A percentile compares a stretch with the other conserved stretches of the same genome.
phyloP scores from a whole-genome alignment of 2,797 vertebrate species.

The Neomorphus geoffroyi region DNA sequence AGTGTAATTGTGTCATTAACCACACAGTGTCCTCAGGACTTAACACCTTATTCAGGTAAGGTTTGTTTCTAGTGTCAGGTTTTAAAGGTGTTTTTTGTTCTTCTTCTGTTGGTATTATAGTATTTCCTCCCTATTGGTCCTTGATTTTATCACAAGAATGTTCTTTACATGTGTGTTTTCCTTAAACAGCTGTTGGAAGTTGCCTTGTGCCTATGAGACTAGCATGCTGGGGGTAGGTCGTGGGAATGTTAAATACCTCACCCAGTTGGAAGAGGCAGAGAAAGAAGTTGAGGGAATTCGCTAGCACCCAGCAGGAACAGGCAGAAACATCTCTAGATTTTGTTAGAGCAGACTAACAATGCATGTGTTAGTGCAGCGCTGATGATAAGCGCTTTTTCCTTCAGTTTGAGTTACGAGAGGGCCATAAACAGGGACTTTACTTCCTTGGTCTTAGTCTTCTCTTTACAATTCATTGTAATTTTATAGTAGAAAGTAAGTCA shows the following conservation, averaged over 20 bases:
- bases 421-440: background rate
- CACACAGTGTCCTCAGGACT: constrained; percentile 95
- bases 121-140: background rate
- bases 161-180: background rate
- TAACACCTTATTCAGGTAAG: constrained; percentile 92
- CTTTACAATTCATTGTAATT: background rate
- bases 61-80: background rate
- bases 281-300: background rate
- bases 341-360: background rate
- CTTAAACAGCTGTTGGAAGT: background rate
- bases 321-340: background rate
- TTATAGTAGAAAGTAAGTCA: background rate
- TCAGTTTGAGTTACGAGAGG: background rate
- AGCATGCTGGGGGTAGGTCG: background rate
- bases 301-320: background rate
- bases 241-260: background rate
- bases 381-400: background rate
- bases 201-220: background rate
- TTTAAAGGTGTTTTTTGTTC: background rate
- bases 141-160: background rate
- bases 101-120: background rate
- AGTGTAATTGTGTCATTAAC: constrained; percentile 95
- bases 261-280: background rate
- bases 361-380: background rate
- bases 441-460: background rate